Base-by-base conservation (phyloP, 2,888 invertebrate species). In the Lepidocyrtinus sp. region DNA sequence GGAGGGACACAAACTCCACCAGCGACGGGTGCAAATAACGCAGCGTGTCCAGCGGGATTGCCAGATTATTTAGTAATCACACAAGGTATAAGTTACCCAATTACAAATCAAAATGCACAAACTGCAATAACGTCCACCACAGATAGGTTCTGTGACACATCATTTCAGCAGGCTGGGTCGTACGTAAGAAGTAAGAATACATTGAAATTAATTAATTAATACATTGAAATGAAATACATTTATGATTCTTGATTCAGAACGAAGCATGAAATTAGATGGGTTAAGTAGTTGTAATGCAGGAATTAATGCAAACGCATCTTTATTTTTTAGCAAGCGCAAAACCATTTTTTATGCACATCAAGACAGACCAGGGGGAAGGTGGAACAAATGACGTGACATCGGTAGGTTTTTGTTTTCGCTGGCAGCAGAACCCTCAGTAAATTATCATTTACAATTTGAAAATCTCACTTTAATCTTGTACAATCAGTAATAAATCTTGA, bases 261-360 rank as follows among this genome's bases (percentile, higher is more conserved):
- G n/a, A n/a, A n/a, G n/a, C n/a, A n/a, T n/a, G 27, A 68, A 22
- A 64, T 1, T 36, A 36, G 12, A 36, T 7, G 36, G 36, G 5
- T 36, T 65, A 27, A 9, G 15, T 5, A 27, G n/a, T 12, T 9
- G n/a, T 63, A 2, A 21, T 19, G 25, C 24, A n/a, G n/a, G 2
- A 63, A 63, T 2, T 67, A 9, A 36, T 36, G 36, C 36, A 36
- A 36, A 36, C 36, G 12, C 7, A 25, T 64, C 81, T 26, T 74
- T 68, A 82, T 83, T 82, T 72, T 90, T 75, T 89, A 95, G 95
- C 94, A 88, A 94, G 92, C 62, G 93, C 95, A 1, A 93, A 94
- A 86, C 95, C 95, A 0, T 95, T 95, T 86, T 91, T 94, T 1
- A 87, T 96, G 0, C 92, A 92, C 88, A 94, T 94, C 84, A 95